Base-by-base conservation (phyloP, 2,113 vertebrate genomes). In the Pollimyrus isidori region DNA sequence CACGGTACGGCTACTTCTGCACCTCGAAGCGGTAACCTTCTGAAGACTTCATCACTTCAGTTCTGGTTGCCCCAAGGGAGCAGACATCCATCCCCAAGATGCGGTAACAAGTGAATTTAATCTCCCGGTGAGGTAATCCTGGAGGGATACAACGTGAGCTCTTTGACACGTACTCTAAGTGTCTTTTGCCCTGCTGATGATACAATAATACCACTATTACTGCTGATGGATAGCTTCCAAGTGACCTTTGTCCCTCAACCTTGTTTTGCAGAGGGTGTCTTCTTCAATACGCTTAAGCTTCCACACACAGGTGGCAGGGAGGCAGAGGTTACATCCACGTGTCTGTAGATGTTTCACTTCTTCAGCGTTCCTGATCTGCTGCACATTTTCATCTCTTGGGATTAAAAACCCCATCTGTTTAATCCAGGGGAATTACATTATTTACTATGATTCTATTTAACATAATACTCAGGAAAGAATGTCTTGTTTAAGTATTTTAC, bases 61-160 rank as follows among this genome's bases (percentile, higher is more conserved):
- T 48, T 2, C 7, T 11, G 9, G 17, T 53, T 69, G 7, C 39
- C 69, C 87, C 69, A 87, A 89, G 91, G 91, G 89, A 89, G 89
- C 89, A 52, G 80, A 30, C 89, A 90, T 92, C 73, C n/a, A 69
- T 69, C 87, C 86, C 92, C 88, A 73, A 46, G 87, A 88, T 88
- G 87, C 87, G 88, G 90, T 89, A 89, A 80, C 58, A 88, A 91
- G 82, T 82, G 90, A 90, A 89, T 91, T 69, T 92, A 93, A 92
- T 92, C 93, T 91, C 85, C 91, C 80, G 82, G 87, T 92, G 90
- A 92, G 88, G 89, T 92, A 93, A 92, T 93, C 90, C 90, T 30
- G 82, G 17, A n/a, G 89, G 90, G 88, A 83, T 46, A 45, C 58
- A 86, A 84, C 65, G 65, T n/a, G n/a, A 88, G 84, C 45, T 88